These are phyloP conservation scores for Suncus etruscus DNA, from an alignment of 2,113 vertebrate genomes.

Conservation along the genomic window DNA sequence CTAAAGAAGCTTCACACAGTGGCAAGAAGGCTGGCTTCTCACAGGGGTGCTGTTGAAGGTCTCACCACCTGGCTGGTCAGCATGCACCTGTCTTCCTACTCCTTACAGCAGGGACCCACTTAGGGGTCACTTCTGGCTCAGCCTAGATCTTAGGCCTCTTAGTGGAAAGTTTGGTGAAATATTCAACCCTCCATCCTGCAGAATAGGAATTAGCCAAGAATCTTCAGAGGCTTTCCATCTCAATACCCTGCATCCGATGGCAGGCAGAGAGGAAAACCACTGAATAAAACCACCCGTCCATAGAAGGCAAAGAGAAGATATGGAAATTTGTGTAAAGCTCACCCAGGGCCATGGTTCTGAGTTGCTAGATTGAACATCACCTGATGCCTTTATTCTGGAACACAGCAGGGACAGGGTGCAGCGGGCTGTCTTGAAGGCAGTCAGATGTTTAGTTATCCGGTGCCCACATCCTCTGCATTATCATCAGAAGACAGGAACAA, in stretches of 20 bases:
- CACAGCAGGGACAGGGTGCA: neutral
- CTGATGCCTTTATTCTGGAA: conserved; percentile 30
- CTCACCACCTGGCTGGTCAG: neutral
- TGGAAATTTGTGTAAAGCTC: neutral
- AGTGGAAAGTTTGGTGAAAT: neutral
- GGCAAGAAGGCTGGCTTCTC: no score
- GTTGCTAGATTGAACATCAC: conserved; percentile 20
- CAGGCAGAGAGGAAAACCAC: neutral
- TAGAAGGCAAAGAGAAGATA: neutral
- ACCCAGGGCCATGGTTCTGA: neutral
- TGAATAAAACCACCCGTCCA: neutral
- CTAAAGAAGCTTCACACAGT: neutral
- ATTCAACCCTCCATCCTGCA: neutral
- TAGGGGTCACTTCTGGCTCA: neutral
- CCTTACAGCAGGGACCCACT: neutral
- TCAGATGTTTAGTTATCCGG: no score
- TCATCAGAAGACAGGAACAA: neutral
- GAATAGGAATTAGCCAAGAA: neutral
- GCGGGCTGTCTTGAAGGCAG: neutral
- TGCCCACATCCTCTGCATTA: neutral
- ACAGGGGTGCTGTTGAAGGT: no score
- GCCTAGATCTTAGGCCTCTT: neutral
- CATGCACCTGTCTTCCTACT: neutral
- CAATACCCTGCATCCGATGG: neutral
- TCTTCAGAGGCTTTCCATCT: neutral